Evolutionary conservation across 2,797 vertebrate species (phyloP), one percentile per base, ranked within the genome.

Genomic region (Myoxocephalus aenaeus): DNA sequence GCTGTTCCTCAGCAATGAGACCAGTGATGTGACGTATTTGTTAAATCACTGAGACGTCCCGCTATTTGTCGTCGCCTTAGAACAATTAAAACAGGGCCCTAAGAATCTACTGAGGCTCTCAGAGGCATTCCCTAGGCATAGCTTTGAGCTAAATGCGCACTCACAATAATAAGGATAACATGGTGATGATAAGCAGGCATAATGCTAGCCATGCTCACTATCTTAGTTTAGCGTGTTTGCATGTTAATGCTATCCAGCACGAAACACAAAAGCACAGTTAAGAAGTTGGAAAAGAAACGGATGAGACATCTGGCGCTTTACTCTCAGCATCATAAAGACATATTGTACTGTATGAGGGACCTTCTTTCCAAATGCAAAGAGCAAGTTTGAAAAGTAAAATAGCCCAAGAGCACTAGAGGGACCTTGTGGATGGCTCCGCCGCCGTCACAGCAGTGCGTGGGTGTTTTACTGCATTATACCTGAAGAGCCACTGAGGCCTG

Each of bases 391-490:
- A 75, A 84, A 80, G 70, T 81, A 38, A 80, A 79, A 78, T 53
- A 71, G 7, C 46, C 4, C 32, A 51, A 77, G 65, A 76, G 69
- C 65, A 34, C 38, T 65, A 57, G 12, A 82, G 58, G 83, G 65
- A 70, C 66, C 46, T 81, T 69, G 63, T 54, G 48, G 62, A 77
- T 10, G 54, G 66, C 61, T 85, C 17, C 25, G 69, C 80, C 48
- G 59, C 7, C 62, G 72, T 74, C 57, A 61, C 36, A 76, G 79
- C 70, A 76, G 53, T 4, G 25, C 40, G 81, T 77, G 77, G 65
- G 69, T 20, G 78, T 84, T 85, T 70, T 11, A 65, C 78, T 50
- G 79, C 65, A 73, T 87, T 82, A 69, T 82, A 88, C 72, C 81
- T 86, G 77, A 72, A 88, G 80, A 81, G 72, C 64, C 50, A 10